Evolutionary conservation across 1,140 invertebrate species (phyloP).

Genomic region (Lepidostoma basale): DNA sequence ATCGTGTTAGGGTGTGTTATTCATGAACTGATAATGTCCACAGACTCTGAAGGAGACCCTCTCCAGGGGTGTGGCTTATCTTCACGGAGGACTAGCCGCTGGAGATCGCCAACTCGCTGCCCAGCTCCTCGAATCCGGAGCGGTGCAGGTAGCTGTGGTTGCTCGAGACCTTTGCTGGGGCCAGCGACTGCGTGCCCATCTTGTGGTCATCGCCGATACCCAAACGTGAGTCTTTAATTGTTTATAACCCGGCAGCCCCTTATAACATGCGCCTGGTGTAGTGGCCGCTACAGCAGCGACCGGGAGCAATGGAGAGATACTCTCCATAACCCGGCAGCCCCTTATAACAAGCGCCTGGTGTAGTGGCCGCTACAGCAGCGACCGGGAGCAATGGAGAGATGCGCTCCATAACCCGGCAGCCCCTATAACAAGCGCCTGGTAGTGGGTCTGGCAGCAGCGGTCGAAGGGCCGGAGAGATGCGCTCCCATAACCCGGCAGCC

Average conservation of each 20-base stretch:
- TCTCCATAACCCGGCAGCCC: too few species aligned
- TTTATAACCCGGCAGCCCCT: too few species aligned
- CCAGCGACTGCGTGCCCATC: slow-evolving; percentile 84
- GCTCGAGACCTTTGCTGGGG: slow-evolving; percentile 93
- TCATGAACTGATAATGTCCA: slow-evolving; percentile 14
- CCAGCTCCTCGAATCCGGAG: slow-evolving; percentile 90
- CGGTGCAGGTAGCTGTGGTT: slow-evolving; percentile 92
- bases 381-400: too few species aligned
- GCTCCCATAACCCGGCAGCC: too few species aligned
- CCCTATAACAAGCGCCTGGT: too few species aligned
- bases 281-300: too few species aligned
- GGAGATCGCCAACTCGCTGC: slow-evolving; percentile 90
- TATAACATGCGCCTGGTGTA: not conserved
- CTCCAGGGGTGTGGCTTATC: slow-evolving; percentile 93
- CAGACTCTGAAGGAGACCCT: slow-evolving; percentile 84
- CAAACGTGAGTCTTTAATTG: slow-evolving; percentile 64
- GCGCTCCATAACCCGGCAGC: too few species aligned
- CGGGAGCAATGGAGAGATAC: too few species aligned
- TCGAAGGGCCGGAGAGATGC: too few species aligned
- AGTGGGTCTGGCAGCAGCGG: too few species aligned
- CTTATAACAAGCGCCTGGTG: too few species aligned
- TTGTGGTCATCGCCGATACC: slow-evolving; percentile 97
- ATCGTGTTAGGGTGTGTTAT: not conserved
- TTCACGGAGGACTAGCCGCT: slow-evolving; percentile 90
- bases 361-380: too few species aligned